Base-by-base conservation (phyloP, 2,113 vertebrate genomes). In the Poecilia latipinna region DNA sequence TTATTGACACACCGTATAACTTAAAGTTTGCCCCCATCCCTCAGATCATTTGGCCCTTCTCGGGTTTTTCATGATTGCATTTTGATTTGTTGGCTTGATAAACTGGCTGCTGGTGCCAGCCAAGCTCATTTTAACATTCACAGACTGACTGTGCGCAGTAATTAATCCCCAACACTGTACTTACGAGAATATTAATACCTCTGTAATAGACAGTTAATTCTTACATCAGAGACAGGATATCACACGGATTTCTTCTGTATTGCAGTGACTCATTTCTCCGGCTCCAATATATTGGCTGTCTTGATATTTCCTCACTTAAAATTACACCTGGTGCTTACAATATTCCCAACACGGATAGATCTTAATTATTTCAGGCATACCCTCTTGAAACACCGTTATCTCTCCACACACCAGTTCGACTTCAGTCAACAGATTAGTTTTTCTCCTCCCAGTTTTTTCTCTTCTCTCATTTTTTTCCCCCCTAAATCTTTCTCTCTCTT, bases 131-230 rank as follows among this genome's bases (percentile, higher is more conserved):
- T 86, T 71, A 72, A 48, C 85, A 70, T 37, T 62, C 78, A 74
- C 65, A 69, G 69, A 82, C 71, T 74, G 81, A 88, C 78, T 86
- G 64, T 61, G 51, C 64, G 74, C 44, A 10, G 82, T 65, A 80
- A 85, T 92, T 84, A 88, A 91, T 91, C 79, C 83, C 67, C 85
- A 75, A 51, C 68, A 67, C 70, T 72, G 82, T 79, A 69, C 77
- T 82, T 76, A 65, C 51, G 67, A 74, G 82, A 87, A 89, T 88
- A 91, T 92, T 91, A 88, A 91, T 83, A 82, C 63, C 61, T 82
- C 68, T 61, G 73, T 88, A 91, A 86, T 81, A 77, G 87, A 84
- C 79, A 74, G 68, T 89, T 90, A 88, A 89, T 92, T 91, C 78
- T 84, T 75, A 68, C 63, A 71, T 71, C 8, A 33, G 66, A 80